Conservation (phyloP, 2,797 vertebrate genomes). For the Sarcoramphus papa region DNA sequence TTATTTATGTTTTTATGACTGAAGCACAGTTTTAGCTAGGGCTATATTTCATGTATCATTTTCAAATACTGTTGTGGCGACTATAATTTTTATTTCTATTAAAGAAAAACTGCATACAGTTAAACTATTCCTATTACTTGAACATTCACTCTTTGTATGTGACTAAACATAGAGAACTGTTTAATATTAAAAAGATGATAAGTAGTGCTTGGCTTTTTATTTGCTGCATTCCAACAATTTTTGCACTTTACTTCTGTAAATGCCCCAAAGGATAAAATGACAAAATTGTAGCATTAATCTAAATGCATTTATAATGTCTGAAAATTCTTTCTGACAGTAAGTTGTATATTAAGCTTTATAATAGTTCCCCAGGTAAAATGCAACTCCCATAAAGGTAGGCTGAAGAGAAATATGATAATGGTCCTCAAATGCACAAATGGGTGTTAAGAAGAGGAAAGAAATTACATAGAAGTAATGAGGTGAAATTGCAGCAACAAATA, state of each 20-base stretch:
- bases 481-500: not conserved
- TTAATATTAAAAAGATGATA: not conserved
- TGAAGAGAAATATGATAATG: not conserved
- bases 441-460: not conserved
- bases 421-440: not conserved
- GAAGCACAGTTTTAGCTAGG: not conserved
- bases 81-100: not conserved
- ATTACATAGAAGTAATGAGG: not conserved
- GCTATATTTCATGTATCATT: not conserved
- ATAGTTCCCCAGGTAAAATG: not conserved
- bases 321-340: not conserved
- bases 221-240: not conserved
- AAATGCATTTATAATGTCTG: not conserved
- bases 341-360: not conserved
- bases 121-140: not conserved
- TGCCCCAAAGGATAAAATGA: not conserved
- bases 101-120: not conserved
- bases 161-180: not conserved
- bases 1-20: not conserved
- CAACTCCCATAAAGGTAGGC: not conserved
- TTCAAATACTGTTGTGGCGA: not conserved
- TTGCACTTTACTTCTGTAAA: not conserved
- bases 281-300: not conserved
- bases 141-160: not conserved
- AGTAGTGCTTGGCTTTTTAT: not conserved